Conservation (phyloP, 2,113 vertebrate genomes). For the Anhinga anhinga region DNA sequence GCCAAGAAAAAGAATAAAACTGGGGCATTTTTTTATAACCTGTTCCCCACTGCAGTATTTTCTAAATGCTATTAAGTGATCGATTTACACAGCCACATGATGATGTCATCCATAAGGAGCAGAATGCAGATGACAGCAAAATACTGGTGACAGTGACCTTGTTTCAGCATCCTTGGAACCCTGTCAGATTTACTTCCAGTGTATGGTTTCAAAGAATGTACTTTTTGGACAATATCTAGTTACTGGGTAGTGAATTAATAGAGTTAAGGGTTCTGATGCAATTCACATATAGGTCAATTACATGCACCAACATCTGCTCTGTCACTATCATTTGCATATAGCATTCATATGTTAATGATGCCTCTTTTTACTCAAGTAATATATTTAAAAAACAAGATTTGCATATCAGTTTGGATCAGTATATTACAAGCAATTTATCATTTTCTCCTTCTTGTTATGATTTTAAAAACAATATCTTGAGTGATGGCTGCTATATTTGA, state of each 20-base stretch:
- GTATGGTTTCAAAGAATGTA: slow-evolving; percentile 83
- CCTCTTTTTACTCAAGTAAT: slow-evolving; percentile 91
- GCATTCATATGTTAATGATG: slow-evolving; percentile 99
- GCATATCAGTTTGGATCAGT: slow-evolving; percentile 91
- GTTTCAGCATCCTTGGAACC: slow-evolving; percentile 81
- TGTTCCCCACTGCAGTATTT: slow-evolving; percentile 81
- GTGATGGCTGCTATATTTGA: slow-evolving; percentile 88
- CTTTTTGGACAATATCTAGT: slow-evolving; percentile 85
- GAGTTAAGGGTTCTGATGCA: slow-evolving; percentile 98
- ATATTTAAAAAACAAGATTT: slow-evolving; percentile 92
- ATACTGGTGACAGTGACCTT: slow-evolving; percentile 82
- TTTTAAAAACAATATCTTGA: slow-evolving; percentile 85
- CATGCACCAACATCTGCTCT: slow-evolving; percentile 99
- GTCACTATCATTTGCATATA: slow-evolving; percentile 98
- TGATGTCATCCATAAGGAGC: slow-evolving; percentile 88
- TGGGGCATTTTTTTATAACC: slow-evolving; percentile 81
- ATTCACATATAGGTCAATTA: slow-evolving; percentile 99
- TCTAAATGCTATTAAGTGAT: slow-evolving; percentile 89
- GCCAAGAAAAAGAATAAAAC: slow-evolving; percentile 81
- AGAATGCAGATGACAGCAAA: slow-evolving; percentile 85
- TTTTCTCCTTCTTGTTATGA: slow-evolving; percentile 85
- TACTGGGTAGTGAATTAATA: slow-evolving; percentile 89
- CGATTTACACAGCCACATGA: slow-evolving; percentile 86
- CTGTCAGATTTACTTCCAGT: slow-evolving; percentile 83
- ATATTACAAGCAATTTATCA: slow-evolving; percentile 92